These are phyloP conservation scores for Stegostoma tigrinum DNA, from an alignment of 2,113 vertebrate genomes.

Conservation along the genomic window DNA sequence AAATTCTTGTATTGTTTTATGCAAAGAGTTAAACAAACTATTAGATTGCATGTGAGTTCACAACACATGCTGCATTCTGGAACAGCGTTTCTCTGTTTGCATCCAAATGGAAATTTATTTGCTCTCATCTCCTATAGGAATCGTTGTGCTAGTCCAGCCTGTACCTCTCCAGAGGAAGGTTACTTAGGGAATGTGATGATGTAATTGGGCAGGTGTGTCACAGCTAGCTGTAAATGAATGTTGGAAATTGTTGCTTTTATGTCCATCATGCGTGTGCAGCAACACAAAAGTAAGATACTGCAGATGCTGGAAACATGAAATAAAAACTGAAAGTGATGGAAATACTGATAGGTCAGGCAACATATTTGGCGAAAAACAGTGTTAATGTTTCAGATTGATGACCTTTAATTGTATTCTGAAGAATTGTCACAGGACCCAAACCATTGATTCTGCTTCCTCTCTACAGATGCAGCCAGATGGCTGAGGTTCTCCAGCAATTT, in stretches of 20 bases:
- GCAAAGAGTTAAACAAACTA: not conserved
- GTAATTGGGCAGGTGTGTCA: constrained; percentile 43
- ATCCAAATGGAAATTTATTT: constrained; percentile 57
- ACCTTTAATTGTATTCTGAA: not conserved
- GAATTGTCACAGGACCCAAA: not conserved
- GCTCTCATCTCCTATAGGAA: constrained; percentile 42
- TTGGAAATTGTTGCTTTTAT: constrained; percentile 16
- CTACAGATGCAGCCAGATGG: too few relatives aligned
- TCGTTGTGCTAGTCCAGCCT: constrained; percentile 38
- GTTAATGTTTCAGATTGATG: not conserved
- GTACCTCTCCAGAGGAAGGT: constrained; percentile 46
- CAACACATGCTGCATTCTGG: constrained; percentile 20
- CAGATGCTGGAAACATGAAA: not conserved
- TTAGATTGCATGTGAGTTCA: not conserved
- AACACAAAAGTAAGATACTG: not conserved
- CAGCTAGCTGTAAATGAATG: constrained; percentile 33
- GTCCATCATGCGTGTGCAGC: not conserved
- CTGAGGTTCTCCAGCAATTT: too few relatives aligned
- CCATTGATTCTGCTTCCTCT: not conserved
- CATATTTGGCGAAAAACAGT: not conserved
- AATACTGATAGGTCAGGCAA: not conserved
- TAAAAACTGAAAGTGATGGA: not conserved
- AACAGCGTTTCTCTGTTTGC: constrained; percentile 40
- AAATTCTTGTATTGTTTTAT: not conserved
- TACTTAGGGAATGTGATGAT: constrained; percentile 47